Conservation (phyloP, 2,888 invertebrate species). For the Deilephila elpenor region DNA sequence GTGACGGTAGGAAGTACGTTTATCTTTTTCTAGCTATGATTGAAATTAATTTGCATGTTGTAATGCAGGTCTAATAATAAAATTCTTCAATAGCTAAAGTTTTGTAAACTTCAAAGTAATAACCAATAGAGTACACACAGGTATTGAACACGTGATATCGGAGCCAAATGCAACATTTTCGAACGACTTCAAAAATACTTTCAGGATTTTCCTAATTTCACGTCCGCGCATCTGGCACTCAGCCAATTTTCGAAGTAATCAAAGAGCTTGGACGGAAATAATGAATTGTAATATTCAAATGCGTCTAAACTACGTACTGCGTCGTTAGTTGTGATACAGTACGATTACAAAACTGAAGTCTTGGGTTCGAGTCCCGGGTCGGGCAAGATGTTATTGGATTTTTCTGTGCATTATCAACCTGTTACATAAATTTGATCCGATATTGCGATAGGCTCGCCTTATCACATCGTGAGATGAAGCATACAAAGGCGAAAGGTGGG, state of each 20-base stretch:
- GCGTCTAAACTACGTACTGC: background rate
- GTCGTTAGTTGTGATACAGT: no score
- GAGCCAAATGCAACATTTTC: slow-evolving; percentile 12
- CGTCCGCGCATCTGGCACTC: slow-evolving; percentile 5
- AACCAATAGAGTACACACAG: background rate
- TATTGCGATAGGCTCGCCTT: no score
- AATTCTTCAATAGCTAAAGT: background rate
- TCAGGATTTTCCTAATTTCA: slow-evolving; percentile 23
- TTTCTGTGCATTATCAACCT: no score
- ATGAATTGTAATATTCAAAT: slow-evolving; percentile 8
- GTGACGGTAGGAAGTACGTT: no score
- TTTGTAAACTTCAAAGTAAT: background rate
- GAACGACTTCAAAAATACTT: slow-evolving; percentile 18
- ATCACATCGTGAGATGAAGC: no score
- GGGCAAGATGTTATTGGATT: no score
- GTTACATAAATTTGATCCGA: no score
- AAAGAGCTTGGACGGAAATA: slow-evolving; percentile 24
- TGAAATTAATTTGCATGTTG: background rate
- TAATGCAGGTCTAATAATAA: background rate
- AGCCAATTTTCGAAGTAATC: slow-evolving; percentile 13
- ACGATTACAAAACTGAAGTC: no score
- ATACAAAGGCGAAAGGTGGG: no score
- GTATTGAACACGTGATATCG: background rate
- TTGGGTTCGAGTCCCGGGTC: no score
- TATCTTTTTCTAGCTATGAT: no score